Evolutionary conservation across 2,113 vertebrate species (phyloP).

Genomic region (Gymnogyps californianus): DNA sequence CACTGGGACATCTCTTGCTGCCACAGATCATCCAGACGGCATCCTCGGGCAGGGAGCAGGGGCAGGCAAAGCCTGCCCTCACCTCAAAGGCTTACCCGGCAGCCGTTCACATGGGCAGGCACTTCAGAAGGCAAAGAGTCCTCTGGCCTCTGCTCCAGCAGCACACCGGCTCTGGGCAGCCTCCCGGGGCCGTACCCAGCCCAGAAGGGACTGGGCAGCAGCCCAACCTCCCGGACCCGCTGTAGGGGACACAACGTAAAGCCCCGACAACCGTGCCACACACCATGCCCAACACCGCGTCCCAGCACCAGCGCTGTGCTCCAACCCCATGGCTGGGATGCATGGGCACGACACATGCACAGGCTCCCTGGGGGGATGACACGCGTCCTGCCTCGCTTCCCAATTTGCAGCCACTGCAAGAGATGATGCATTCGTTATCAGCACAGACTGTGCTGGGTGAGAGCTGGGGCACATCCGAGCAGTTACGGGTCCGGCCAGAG

Average conservation of each 20-base stretch:
- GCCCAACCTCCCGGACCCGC: rapidly evolving
- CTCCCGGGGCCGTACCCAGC: background rate
- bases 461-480: background rate
- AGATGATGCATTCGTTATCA: background rate
- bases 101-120: background rate
- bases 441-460: background rate
- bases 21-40: background rate
- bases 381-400: background rate
- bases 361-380: background rate
- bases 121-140: background rate
- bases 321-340: rapidly evolving
- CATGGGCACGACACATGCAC: rapidly evolving
- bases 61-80: background rate
- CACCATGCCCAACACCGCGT: rapidly evolving
- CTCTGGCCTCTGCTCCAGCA: background rate
- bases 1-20: background rate
- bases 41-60: background rate
- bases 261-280: rapidly evolving
- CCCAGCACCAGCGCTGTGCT: background rate
- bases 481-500: background rate
- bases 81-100: rapidly evolving
- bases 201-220: background rate
- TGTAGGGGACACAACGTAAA: rapidly evolving
- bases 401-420: background rate
- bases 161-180: background rate